Evolutionary conservation across 2,888 invertebrate species (phyloP), one percentile per base, ranked within the genome.

Genomic region (Agrotis puta): DNA sequence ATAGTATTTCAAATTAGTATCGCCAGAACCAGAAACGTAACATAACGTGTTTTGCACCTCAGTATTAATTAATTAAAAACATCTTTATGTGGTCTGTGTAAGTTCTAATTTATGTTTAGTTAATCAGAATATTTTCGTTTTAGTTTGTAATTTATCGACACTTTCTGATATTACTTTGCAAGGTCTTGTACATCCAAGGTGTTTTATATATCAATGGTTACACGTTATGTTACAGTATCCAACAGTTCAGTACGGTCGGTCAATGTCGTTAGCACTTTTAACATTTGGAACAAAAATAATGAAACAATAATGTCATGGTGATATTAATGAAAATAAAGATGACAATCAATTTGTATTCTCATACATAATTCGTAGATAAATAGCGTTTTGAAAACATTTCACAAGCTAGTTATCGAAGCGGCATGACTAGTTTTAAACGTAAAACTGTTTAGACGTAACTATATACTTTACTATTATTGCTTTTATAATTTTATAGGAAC

Each of bases 401-500:
- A 76, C 82, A 83, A 77, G 84, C 78, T 85, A 79, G 79, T 86
- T 83, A 82, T 87, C 86, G 85, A 88, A 89, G 89, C 89, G 86
- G 85, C 85, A 84, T 91, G 91, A 91, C 91, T 91, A 91, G 91
- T 88, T 85, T 81, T 70, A 67, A 84, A 82, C 81, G 79, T 82
- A 82, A 80, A 87, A 87, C 86, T 84, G 85, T 87, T 88, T 83
- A 83, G 85, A 85, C 85, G 68, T 77, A 74, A 73, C 61, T 82
- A 78, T 70, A 82, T 70, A 66, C 18, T 70, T 77, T 69, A 62
- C 74, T 82, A 82, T 77, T 82, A 82, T 77, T 75, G 83, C 77
- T 66, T 66, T 77, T 64, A 64, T 70, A 64, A 27, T 63, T 59
- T 79, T 75, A 77, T 82, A 84, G 85, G 75, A 71, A 80, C 74